Base-by-base conservation (phyloP, 2,113 vertebrate genomes). In the Menidia beryllina region DNA sequence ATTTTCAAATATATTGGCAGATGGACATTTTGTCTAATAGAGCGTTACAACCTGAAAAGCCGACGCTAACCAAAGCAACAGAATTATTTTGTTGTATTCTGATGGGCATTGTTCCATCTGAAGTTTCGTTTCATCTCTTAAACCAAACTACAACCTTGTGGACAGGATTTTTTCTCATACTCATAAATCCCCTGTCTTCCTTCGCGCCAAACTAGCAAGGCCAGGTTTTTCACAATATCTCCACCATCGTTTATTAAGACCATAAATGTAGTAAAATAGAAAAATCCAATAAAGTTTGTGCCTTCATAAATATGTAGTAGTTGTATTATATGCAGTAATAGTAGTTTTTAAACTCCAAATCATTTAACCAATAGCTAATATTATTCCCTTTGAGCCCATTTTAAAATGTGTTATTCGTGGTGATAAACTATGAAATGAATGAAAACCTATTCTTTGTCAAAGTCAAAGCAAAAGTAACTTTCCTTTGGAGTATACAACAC, bases 1-100 rank as follows among this genome's bases (percentile, higher is more conserved):
- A 95, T 96, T 89, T 94, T 94, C 93, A 96, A n/a, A 96, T 96
- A 94, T 90, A 94, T 88, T 77, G 85, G 92, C 92, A 96, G 93
- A 95, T 93, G 93, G 93, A 95, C 93, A 92, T 93, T 94, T 95
- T 92, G 90, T 93, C 94, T 94, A 95, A 95, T 87, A 94, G 92
- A 94, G 88, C 90, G 93, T 92, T 91, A 81, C 90, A 89, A 91
- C 91, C 87, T 30, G 79, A 91, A 80, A 82, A 79, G 77, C 59
- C 77, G 82, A 77, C 65, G 85, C 71, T 92, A 88, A 91, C 82
- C 92, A 84, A 84, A 76, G 72, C 69, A 70, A 81, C 71, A 74
- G 79, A 69, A 75, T 72, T 50, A 82, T 63, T 73, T 49, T 75
- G 67, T 67, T 61, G 78, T 78, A 77, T 82, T 75, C 72, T 67